These are phyloP conservation scores for Tribolium freemani DNA, from an alignment of 2,888 invertebrate species.

Conservation along the genomic window DNA sequence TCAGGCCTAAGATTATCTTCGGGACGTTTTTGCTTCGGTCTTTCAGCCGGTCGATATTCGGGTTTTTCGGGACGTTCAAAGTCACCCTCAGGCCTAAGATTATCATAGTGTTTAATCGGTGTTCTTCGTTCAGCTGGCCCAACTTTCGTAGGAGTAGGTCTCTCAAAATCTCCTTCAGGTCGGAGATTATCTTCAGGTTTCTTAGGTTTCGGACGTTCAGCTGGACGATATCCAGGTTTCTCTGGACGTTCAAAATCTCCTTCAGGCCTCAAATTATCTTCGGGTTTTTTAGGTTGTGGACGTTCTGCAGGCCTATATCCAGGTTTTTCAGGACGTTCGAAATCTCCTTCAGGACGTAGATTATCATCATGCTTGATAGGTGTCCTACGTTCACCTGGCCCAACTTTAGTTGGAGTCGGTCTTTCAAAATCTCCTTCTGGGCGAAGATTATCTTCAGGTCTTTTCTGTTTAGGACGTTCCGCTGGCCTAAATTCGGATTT, in stretches of 20 bases:
- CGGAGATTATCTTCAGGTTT: slow-evolving; percentile 69
- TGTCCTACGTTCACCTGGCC: slow-evolving; percentile 63
- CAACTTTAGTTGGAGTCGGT: slow-evolving; percentile 61
- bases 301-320: slow-evolving; percentile 65
- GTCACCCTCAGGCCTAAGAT: slow-evolving; percentile 74
- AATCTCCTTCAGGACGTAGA: slow-evolving; percentile 70
- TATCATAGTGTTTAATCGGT: slow-evolving; percentile 69
- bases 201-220: slow-evolving; percentile 67
- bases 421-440: slow-evolving; percentile 43
- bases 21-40: slow-evolving; percentile 66
- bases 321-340: slow-evolving; percentile 69
- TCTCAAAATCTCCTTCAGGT: slow-evolving; percentile 70
- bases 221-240: slow-evolving; percentile 64
- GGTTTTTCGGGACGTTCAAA: slow-evolving; percentile 68
- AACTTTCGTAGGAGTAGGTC: slow-evolving; percentile 63
- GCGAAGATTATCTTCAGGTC: slow-evolving; percentile 63
- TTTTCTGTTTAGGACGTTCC: slow-evolving; percentile 68
- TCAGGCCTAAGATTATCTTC: slow-evolving; percentile 70
- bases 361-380: slow-evolving; percentile 69
- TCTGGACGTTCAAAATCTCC: slow-evolving; percentile 67
- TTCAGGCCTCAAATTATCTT: slow-evolving; percentile 70
- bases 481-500: slow-evolving; percentile 66
- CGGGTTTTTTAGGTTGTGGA: slow-evolving; percentile 69
- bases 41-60: slow-evolving; percentile 67
- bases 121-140: slow-evolving; percentile 62